Percentiles rank a stretch among this genome's conserved stretches.
Evolutionary conservation across 2,113 vertebrate genomes (phyloP).

Genomic region (Tupaia tana): DNA sequence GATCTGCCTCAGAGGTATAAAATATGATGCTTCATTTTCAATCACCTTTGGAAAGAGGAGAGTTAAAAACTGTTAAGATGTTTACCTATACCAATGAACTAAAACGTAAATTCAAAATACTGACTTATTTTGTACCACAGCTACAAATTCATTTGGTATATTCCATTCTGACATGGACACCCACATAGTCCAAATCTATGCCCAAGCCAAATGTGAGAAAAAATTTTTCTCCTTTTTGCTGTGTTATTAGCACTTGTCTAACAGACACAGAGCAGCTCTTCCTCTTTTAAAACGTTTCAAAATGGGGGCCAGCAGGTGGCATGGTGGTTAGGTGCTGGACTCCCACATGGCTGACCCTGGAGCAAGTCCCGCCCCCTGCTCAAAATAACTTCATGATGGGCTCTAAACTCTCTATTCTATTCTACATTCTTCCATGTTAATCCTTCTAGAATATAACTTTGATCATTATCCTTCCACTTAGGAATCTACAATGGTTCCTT

Average conservation of each 20-base stretch:
- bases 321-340: no score
- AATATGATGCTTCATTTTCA: constrained; percentile 39
- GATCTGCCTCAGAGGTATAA: background rate
- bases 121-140: background rate
- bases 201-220: background rate
- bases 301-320: no score
- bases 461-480: background rate
- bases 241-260: background rate
- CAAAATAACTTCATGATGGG: background rate
- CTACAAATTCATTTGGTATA: background rate
- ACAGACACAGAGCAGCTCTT: background rate
- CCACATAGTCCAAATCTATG: background rate
- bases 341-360: no score
- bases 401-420: background rate
- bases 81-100: background rate
- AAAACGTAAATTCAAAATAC: background rate
- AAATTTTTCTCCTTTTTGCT: background rate
- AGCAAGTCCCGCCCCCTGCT: no score
- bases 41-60: background rate
- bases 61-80: background rate
- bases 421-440: background rate
- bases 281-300: background rate
- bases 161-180: background rate
- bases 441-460: background rate
- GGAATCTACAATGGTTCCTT: background rate